Evolutionary conservation across 2,113 vertebrate species (phyloP), one percentile per base, ranked within the genome.

Genomic region (Leptosomus discolor): DNA sequence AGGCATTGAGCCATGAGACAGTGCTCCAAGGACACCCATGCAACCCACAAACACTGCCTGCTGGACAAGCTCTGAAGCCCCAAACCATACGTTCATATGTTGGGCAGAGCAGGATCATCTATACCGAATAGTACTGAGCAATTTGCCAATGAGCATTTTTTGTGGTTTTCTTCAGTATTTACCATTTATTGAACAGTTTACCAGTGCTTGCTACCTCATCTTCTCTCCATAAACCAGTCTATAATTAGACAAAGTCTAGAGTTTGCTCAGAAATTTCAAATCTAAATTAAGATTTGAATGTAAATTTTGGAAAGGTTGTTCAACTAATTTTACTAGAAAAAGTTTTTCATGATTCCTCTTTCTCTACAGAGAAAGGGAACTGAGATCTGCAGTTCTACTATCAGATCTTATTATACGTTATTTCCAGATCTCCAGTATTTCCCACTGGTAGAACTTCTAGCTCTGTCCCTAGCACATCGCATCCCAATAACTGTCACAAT

Each of bases 21-120:
- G 14, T 32, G 32, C 5, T 88, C 46, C 70, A 88, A 65, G 50
- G 37, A 76, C 32, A 65, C 3, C 5, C 15, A 8, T 51, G 17
- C 8, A 73, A 30, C 11, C 3, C 46, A 60, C 17, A 69, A 51
- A 29, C 12, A 32, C 13, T 68, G 39, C 17, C 15, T 63, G 39
- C 24, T 69, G 45, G 34, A 69, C 17, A 64, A n/a, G 3, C 17
- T 93, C 73, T 75, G 43, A 76, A 46, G 15, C 3, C 39, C 5
- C 27, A 65, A 21, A 57, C 1, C 18, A 0, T 15, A 36, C 7
- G 19, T 50, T 14, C 3, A 3, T 36, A 32, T 36, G 3, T 39
- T 76, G 45, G 9, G 27, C 12, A 78, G 23, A 39, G 8, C 22
- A 94, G 29, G 11, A 2, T 76, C 19, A 21, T 46, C 32, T 26